Evolutionary conservation across 2,113 vertebrate genomes (phyloP).

Genomic region (Daboia siamensis): DNA sequence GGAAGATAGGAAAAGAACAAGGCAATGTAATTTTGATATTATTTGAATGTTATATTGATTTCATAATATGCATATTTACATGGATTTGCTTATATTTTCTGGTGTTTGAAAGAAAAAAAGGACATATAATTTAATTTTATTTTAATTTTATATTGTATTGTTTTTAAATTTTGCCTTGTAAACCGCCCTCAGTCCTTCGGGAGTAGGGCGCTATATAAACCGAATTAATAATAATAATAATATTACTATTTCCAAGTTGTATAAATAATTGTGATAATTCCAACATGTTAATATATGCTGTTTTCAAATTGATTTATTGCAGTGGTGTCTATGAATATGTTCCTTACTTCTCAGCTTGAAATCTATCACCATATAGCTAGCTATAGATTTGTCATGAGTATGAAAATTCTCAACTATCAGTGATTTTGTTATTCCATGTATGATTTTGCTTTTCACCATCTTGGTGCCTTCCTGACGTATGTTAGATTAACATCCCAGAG

Average conservation of each 20-base stretch:
- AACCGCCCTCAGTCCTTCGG: too few relatives aligned
- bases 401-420: not conserved
- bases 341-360: not conserved
- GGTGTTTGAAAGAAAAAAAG: not conserved
- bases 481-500: not conserved
- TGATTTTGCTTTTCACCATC: not conserved
- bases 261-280: not conserved
- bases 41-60: not conserved
- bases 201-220: too few relatives aligned
- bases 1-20: not conserved
- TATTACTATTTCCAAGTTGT: not conserved
- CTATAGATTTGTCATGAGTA: not conserved
- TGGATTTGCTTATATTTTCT: not conserved
- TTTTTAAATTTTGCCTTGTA: too few relatives aligned
- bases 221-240: too few relatives aligned
- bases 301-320: not conserved
- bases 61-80: not conserved
- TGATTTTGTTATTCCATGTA: not conserved
- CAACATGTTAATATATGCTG: not conserved
- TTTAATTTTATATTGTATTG: too few relatives aligned
- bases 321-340: not conserved
- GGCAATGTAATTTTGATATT: not conserved
- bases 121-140: too few relatives aligned
- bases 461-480: not conserved
- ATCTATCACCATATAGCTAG: not conserved